Evolutionary conservation across 1,140 invertebrate genomes (phyloP).

Genomic region (Forficula auricularia): DNA sequence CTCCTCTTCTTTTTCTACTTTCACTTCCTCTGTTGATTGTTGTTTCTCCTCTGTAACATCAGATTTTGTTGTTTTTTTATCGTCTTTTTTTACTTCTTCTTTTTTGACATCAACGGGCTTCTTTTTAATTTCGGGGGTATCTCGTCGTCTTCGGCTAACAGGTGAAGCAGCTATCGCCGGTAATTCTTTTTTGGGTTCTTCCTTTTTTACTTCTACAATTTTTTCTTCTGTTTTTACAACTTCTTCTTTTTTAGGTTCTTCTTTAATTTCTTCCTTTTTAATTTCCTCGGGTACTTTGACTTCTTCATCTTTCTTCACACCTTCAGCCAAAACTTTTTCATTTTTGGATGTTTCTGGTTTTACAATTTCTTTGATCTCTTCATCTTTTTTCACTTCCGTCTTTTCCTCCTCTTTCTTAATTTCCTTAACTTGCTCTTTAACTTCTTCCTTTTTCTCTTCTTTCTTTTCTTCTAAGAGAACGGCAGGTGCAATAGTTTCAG

Average conservation of each 20-base stretch:
- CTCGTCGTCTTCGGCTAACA: background rate
- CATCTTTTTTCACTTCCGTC: conserved; percentile 2
- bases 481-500: too few relatives aligned
- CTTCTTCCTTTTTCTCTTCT: conserved; percentile 6
- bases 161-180: too few relatives aligned
- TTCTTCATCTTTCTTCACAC: background rate
- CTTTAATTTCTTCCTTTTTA: conserved; percentile 2
- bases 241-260: conserved; percentile 3
- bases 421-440: background rate
- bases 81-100: conserved; percentile 8
- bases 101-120: conserved; percentile 9
- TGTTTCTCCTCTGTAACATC: conserved; percentile 9
- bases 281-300: background rate
- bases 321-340: background rate
- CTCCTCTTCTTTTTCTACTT: too few relatives aligned
- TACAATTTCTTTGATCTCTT: background rate
- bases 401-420: conserved; percentile 5
- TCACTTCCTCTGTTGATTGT: background rate
- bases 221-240: background rate
- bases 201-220: too few relatives aligned
- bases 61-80: conserved; percentile 9
- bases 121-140: conserved; percentile 5
- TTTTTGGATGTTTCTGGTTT: conserved; percentile 3
- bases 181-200: too few relatives aligned
- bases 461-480: conserved; percentile 4